Evolutionary conservation across 2,888 invertebrate genomes (phyloP), one percentile per base, ranked within the genome.

Genomic region (Trachelus tabidus): DNA sequence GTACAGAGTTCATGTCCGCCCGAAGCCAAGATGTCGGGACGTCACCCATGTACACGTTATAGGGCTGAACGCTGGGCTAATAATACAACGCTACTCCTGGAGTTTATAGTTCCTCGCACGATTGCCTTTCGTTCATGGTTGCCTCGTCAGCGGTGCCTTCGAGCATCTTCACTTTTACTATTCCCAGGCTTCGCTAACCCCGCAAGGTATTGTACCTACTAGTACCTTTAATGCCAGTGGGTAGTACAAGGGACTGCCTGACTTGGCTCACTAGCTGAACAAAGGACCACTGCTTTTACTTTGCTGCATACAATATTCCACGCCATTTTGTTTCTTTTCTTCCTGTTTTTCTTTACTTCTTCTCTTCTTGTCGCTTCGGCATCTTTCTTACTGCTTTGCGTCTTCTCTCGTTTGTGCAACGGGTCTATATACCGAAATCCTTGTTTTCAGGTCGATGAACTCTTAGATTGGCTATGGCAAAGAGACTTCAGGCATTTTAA

Each of bases 1-100:
- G 83, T 79, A 81, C 82, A 80, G 83, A 82, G 86, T 85, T 85
- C 83, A 79, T 80, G 83, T 83, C 83, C 77, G 83, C 82, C 81
- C 73, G 81, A 76, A 84, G 85, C 81, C 78, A 75, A 79, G 79
- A 81, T 80, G 84, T 85, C 82, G 79, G 75, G 73, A 84, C 84
- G 84, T 85, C 85, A 85, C 82, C 81, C 78, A 73, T 78, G 80
- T 79, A 82, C 81, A 77, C 82, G 80, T 83, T 84, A 71, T 30
- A 33, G 33, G 71, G 30, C 31, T 71, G 30, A 30, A 12, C 33
- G 31, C 33, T n/a, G 30, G 15, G 71, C 33, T 71, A 71, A 71
- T 71, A 84, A 83, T 83, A 80, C 80, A 77, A 79, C 30, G 73
- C 34, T 37, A 15, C 31, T 68, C 37, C 76, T 73, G 77, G 80